These are phyloP conservation scores for Rhipidura dahli DNA, from an alignment of 2,113 vertebrate species.

Conservation along the genomic window DNA sequence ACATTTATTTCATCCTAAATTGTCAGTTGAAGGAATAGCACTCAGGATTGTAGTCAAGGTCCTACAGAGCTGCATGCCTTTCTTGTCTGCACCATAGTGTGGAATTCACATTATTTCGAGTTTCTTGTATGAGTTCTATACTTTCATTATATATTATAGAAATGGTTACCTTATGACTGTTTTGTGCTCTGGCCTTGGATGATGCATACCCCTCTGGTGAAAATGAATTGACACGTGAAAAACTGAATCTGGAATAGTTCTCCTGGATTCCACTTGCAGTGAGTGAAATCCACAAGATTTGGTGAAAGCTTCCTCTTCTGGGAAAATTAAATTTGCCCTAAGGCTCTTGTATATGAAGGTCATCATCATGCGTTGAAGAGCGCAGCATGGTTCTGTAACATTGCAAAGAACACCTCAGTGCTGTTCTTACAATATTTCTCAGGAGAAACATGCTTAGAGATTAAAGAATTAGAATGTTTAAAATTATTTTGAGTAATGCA, in stretches of 20 bases:
- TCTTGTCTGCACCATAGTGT: neutral
- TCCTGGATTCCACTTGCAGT: neutral
- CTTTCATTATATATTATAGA: neutral
- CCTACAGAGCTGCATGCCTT: neutral
- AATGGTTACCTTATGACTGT: neutral
- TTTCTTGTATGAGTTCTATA: neutral
- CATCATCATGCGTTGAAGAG: neutral
- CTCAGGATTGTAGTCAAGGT: neutral
- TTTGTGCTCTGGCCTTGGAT: neutral
- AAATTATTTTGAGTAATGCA: neutral
- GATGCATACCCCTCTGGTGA: neutral
- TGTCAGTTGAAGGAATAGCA: neutral
- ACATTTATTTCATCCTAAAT: neutral
- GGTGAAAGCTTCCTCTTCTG: neutral
- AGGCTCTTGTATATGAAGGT: neutral
- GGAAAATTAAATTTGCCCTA: neutral
- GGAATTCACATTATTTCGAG: neutral
- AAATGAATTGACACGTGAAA: neutral
- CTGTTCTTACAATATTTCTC: neutral
- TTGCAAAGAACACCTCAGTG: neutral
- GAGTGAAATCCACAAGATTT: neutral
- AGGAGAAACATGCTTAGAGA: neutral
- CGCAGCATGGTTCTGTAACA: rapidly evolving
- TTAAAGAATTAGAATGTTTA: neutral
- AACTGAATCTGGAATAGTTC: neutral